These are phyloP conservation scores for Panulirus ornatus DNA, from an alignment of 1,140 invertebrate genomes.

Conservation along the genomic window DNA sequence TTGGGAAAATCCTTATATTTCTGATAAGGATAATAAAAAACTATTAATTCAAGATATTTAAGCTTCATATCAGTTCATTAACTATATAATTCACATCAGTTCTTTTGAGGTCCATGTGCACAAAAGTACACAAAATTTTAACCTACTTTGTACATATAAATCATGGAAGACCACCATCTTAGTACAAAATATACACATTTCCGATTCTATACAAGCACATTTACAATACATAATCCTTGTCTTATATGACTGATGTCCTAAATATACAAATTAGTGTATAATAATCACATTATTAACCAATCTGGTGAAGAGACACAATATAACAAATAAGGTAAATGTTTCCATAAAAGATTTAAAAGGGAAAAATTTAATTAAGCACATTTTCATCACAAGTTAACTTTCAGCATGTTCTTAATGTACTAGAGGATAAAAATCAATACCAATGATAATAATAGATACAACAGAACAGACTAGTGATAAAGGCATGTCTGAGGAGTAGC, in stretches of 20 bases:
- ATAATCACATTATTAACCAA: conserved; percentile 20
- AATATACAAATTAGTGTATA: conserved; percentile 49
- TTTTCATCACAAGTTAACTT: conserved; percentile 31
- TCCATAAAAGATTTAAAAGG: background rate
- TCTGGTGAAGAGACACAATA: background rate
- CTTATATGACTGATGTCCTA: conserved; percentile 33
- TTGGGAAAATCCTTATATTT: too few relatives aligned
- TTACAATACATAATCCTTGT: conserved; percentile 15
- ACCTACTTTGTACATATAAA: conserved; percentile 68
- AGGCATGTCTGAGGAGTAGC: background rate
- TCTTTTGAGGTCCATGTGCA: conserved; percentile 29
- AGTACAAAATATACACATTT: conserved; percentile 66
- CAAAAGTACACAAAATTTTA: conserved; percentile 40
- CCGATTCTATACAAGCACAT: conserved; percentile 34
- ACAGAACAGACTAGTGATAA: background rate
- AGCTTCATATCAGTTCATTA: conserved; percentile 17
- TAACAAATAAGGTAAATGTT: background rate
- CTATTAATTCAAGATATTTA: background rate
- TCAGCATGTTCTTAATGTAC: background rate
- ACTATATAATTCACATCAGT: conserved; percentile 3
- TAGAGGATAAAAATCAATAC: conserved; percentile 1
- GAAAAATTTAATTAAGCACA: background rate
- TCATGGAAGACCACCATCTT: conserved; percentile 61
- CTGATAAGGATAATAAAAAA: background rate
- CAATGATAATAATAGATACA: background rate